These are phyloP conservation scores for Protosalanx chinensis DNA, from an alignment of 2,797 vertebrate species.

Conservation along the genomic window DNA sequence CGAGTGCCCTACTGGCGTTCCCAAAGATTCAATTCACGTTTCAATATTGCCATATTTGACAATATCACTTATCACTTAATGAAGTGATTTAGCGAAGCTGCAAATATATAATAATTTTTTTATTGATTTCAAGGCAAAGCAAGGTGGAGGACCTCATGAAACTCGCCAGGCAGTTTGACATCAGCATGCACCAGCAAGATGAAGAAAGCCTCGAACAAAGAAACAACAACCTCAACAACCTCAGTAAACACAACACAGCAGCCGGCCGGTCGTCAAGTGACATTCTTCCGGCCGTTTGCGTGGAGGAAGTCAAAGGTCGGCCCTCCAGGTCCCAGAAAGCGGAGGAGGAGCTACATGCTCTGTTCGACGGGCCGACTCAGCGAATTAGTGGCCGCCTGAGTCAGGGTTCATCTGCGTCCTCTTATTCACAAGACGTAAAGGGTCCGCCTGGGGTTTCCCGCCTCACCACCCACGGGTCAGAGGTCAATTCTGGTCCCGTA, in stretches of 20 bases:
- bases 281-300: constrained; percentile 26
- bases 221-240: constrained; percentile 33
- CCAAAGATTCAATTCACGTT: neutral
- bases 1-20: neutral
- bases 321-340: constrained; percentile 62
- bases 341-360: constrained; percentile 83
- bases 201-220: constrained; percentile 66
- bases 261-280: constrained; percentile 34
- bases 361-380: constrained; percentile 93
- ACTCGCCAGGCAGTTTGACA: constrained; percentile 91
- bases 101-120: neutral
- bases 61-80: no score
- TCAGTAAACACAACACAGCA: constrained; percentile 32
- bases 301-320: constrained; percentile 41
- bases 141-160: constrained; percentile 89
- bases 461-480: constrained; percentile 1
- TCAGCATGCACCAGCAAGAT: constrained; percentile 85
- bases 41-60: neutral
- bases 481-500: constrained; percentile 16
- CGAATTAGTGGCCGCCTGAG: constrained; percentile 79
- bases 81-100: neutral
- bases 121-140: constrained; percentile 68
- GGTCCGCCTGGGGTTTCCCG: constrained; percentile 4
- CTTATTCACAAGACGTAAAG: constrained; percentile 52
- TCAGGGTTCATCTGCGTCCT: constrained; percentile 62